Evolutionary conservation across 1,140 invertebrate genomes (phyloP).

Genomic region (Diorhabda sublineata): DNA sequence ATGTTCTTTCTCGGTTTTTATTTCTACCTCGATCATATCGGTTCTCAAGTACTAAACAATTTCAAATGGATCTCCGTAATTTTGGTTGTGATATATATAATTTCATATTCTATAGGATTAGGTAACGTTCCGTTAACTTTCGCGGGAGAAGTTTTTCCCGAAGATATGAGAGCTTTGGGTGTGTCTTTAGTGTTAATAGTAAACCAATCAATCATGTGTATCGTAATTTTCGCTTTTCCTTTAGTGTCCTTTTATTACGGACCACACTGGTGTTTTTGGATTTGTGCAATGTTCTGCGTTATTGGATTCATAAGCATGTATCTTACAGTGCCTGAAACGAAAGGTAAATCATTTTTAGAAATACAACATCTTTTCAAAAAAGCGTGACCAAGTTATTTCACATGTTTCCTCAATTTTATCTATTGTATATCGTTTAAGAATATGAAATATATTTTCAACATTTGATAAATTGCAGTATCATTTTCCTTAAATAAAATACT

Average conservation of each 20-base stretch:
- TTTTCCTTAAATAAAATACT: no score
- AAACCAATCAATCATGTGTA: not conserved
- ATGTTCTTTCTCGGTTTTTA: slow-evolving; percentile 55
- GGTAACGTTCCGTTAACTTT: not conserved
- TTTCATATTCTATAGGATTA: slow-evolving; percentile 2
- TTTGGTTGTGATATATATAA: slow-evolving; percentile 2
- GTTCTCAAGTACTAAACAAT: slow-evolving; percentile 46
- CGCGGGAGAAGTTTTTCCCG: not conserved
- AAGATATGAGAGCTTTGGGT: not conserved
- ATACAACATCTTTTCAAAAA: not conserved
- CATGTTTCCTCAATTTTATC: no score
- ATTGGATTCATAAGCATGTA: not conserved
- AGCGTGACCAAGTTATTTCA: no score
- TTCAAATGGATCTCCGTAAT: slow-evolving; percentile 36
- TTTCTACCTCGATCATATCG: slow-evolving; percentile 56
- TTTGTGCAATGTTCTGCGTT: not conserved
- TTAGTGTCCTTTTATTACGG: not conserved
- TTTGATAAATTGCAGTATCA: no score
- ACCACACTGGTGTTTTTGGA: not conserved
- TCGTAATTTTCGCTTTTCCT: not conserved
- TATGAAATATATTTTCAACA: no score
- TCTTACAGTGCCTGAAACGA: slow-evolving; percentile 3
- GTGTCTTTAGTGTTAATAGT: not conserved
- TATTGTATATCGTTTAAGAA: no score
- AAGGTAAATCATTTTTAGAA: slow-evolving; percentile 6